Conservation (phyloP, 2,113 vertebrate genomes). For the Cepphus grylle region DNA sequence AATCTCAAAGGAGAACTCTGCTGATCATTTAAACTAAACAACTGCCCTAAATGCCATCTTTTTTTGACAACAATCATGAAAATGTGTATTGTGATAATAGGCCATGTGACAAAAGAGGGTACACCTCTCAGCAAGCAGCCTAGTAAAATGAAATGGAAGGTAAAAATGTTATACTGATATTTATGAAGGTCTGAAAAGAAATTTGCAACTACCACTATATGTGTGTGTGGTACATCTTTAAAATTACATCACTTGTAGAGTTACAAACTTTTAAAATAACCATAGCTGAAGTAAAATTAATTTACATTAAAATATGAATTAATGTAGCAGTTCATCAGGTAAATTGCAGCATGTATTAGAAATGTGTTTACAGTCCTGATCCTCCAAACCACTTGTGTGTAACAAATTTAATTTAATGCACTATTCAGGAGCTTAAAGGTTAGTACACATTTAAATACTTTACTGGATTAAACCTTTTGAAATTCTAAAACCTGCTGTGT, state of each 20-base stretch:
- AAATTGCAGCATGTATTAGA: background rate
- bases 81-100: background rate
- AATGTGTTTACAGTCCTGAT: background rate
- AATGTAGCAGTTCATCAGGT: background rate
- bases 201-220: background rate
- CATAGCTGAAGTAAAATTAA: background rate
- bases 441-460: background rate
- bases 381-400: background rate
- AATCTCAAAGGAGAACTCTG: constrained; percentile 25
- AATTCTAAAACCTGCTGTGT: background rate
- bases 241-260: background rate
- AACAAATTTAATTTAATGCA: background rate
- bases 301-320: background rate
- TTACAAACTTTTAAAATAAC: background rate
- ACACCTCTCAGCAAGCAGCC: background rate
- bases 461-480: background rate
- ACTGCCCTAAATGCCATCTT: background rate
- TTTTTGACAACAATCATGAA: background rate
- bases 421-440: background rate
- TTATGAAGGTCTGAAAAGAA: background rate
- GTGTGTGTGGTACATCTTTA: background rate
- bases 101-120: background rate
- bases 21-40: constrained; percentile 44
- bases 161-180: background rate
- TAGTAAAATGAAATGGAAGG: background rate